A percentile compares a stretch with the other conserved stretches of the same genome.
These are phyloP conservation scores for Moxostoma hubbsi DNA, from an alignment of 2,797 vertebrate species.

Conservation along the genomic window DNA sequence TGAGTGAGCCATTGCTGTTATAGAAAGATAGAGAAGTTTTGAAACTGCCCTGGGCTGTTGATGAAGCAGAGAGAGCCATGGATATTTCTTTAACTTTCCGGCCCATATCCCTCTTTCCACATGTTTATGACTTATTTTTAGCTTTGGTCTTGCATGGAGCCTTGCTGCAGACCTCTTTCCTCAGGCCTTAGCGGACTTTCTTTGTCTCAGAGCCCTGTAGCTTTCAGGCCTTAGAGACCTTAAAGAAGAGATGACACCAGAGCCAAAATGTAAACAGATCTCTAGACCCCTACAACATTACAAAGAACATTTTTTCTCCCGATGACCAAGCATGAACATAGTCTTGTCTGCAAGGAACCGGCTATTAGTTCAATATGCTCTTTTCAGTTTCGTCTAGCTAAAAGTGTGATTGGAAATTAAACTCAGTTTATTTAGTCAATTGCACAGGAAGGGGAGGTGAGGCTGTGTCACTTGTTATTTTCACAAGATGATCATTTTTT, in stretches of 20 bases:
- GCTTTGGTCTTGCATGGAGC: constrained; percentile 52
- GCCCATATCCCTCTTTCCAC: constrained; percentile 73
- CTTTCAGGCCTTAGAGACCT: constrained; percentile 67
- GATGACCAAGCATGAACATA: neutral
- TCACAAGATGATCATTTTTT: no score
- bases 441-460: neutral
- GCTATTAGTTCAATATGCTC: constrained; percentile 64
- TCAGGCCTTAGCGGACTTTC: constrained; percentile 73
- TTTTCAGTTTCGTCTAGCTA: constrained; percentile 64
- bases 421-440: constrained; percentile 30
- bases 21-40: constrained; percentile 2
- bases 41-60: constrained; percentile 59
- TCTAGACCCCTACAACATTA: constrained; percentile 63
- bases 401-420: constrained; percentile 65
- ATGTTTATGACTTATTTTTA: constrained; percentile 59
- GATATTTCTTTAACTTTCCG: constrained; percentile 52
- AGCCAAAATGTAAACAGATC: constrained; percentile 68
- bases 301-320: constrained; percentile 60
- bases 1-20: neutral
- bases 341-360: constrained; percentile 55
- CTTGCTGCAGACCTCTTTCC: constrained; percentile 70
- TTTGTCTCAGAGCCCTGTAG: constrained; percentile 52
- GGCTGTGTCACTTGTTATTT: neutral
- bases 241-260: constrained; percentile 67
- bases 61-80: constrained; percentile 61